Conservation (phyloP, 2,888 invertebrate genomes). For the Cordilura impudica region DNA sequence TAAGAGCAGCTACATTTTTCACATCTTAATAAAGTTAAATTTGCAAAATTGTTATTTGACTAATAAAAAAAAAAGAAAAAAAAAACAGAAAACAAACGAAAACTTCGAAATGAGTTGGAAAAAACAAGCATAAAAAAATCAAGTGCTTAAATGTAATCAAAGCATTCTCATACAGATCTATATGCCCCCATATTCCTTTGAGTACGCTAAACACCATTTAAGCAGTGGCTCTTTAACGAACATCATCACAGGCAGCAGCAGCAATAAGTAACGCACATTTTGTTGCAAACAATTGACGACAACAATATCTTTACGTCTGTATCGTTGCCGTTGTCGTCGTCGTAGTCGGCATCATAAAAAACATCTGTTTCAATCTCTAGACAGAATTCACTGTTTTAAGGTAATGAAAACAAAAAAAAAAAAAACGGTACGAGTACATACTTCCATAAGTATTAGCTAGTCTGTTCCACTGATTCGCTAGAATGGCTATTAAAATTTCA, state of each 20-base stretch:
- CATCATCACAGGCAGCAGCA: conserved; percentile 4
- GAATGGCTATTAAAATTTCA: conserved; percentile 51
- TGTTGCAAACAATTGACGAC: conserved; percentile 17
- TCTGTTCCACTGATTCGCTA: conserved; percentile 24
- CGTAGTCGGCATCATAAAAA: conserved; percentile 45
- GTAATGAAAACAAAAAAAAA: conserved; percentile 2
- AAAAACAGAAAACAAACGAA: background rate
- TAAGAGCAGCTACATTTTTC: conserved; percentile 26
- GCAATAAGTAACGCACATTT: conserved; percentile 5
- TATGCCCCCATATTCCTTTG: conserved; percentile 29
- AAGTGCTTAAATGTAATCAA: conserved; percentile 48
- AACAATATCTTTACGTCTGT: background rate
- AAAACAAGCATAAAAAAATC: conserved; percentile 20
- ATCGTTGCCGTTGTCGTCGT: background rate
- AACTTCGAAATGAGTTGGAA: background rate
- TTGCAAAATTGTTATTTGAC: background rate
- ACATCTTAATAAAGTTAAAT: conserved; percentile 51
- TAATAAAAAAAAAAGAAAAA: background rate
- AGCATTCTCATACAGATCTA: conserved; percentile 18
- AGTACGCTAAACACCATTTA: conserved; percentile 12
- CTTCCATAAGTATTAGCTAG: no score
- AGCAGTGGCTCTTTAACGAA: conserved; percentile 27
- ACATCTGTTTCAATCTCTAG: conserved; percentile 46
- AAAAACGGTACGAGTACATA: no score
- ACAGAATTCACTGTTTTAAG: conserved; percentile 29